phyloP scores from a whole-genome alignment of 92 coral and sea anemone species.

The Phenganax stokvisi region DNA sequence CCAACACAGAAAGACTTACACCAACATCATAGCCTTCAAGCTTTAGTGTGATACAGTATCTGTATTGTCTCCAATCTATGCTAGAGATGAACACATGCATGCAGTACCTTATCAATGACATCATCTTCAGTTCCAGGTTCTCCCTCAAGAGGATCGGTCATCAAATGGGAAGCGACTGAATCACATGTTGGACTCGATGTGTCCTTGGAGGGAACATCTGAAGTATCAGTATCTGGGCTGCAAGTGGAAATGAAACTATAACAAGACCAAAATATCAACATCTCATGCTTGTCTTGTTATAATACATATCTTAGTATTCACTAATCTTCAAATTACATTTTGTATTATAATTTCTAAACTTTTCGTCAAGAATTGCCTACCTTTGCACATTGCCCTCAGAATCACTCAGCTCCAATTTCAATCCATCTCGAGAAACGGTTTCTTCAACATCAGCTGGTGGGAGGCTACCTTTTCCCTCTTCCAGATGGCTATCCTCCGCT shows the following conservation, averaged over 20 bases:
- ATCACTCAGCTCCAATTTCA: constrained; percentile 33
- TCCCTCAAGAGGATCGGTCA: constrained; percentile 40
- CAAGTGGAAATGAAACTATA: not conserved
- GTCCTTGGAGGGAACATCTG: not conserved
- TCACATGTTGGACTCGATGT: constrained; percentile 29
- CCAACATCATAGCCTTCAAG: too few species aligned
- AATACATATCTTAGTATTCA: not conserved
- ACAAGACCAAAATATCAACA: not conserved
- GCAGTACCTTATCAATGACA: constrained; percentile 23
- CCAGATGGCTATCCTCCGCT: constrained; percentile 13
- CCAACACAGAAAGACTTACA: too few species aligned
- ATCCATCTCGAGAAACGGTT: constrained; percentile 1
- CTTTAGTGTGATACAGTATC: not conserved
- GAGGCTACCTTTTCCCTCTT: constrained; percentile 4
- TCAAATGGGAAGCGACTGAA: constrained; percentile 29
- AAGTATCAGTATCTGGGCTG: not conserved
- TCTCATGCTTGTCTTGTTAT: not conserved
- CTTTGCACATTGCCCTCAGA: not conserved
- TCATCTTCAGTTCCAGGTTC: constrained; percentile 43
- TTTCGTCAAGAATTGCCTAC: not conserved
- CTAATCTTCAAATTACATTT: too few species aligned
- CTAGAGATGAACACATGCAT: not conserved
- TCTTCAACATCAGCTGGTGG: not conserved
- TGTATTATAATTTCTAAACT: too few species aligned
- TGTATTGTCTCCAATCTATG: not conserved